Evolutionary conservation across 2,888 invertebrate species (phyloP).

Genomic region (Rhabditophanes sp.): DNA sequence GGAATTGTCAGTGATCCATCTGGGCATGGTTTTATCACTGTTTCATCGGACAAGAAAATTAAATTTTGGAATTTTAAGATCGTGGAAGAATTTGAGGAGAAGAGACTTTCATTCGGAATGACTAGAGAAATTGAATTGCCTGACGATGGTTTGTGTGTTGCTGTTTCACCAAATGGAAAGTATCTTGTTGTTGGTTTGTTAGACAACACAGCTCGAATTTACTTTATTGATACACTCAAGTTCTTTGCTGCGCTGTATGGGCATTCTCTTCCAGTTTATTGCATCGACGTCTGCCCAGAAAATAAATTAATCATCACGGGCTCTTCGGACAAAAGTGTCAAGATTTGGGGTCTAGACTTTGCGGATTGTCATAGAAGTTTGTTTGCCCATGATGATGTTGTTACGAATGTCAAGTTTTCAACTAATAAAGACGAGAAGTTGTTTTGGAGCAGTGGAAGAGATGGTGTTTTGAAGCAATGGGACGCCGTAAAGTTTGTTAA

Average conservation of each 20-base stretch:
- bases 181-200: conserved; percentile 74
- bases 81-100: conserved; percentile 43
- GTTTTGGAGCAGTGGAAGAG: too few relatives aligned
- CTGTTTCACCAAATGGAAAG: conserved; percentile 46
- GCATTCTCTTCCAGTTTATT: conserved; percentile 79
- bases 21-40: conserved; percentile 52
- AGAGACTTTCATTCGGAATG: conserved; percentile 52
- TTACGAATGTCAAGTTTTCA: conserved; percentile 46
- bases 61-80: conserved; percentile 87
- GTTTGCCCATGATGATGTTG: conserved; percentile 76
- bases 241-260: conserved; percentile 86
- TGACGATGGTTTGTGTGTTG: conserved; percentile 67
- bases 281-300: conserved; percentile 66
- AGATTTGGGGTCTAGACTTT: conserved; percentile 95
- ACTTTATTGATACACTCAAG: conserved; percentile 83
- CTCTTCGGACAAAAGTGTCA: conserved; percentile 81
- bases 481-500: conserved; percentile 79
- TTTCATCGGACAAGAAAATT: conserved; percentile 71
- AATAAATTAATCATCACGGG: conserved; percentile 69
- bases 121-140: conserved; percentile 66
- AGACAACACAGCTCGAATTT: conserved; percentile 84
- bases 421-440: conserved; percentile 75
- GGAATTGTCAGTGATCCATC: conserved; percentile 58
- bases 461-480: conserved; percentile 79
- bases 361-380: conserved; percentile 90